Evolutionary conservation across 2,113 vertebrate genomes (phyloP).

Genomic region (Rutilus rutilus): DNA sequence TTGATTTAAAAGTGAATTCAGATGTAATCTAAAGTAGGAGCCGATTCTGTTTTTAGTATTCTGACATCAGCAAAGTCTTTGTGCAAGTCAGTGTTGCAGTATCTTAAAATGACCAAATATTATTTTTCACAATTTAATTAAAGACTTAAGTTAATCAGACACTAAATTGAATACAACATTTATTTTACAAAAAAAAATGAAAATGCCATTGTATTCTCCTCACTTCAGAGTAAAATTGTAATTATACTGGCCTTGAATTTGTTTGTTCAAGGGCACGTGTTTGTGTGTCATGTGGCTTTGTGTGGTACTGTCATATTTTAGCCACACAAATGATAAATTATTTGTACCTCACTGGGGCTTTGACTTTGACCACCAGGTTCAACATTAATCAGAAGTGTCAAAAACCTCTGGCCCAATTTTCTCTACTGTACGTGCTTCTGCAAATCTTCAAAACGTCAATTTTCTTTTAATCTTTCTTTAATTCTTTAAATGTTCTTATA

Average conservation of each 20-base stretch:
- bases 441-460: neutral
- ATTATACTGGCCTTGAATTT: neutral
- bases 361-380: neutral
- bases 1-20: neutral
- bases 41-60: neutral
- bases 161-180: too few relatives aligned
- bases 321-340: neutral
- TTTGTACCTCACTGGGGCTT: neutral
- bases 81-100: neutral
- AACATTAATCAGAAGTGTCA: neutral
- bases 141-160: neutral
- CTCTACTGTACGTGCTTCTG: neutral
- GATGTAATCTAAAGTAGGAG: neutral
- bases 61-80: neutral
- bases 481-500: neutral
- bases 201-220: neutral
- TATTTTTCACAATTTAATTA: neutral
- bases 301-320: conserved; percentile 3
- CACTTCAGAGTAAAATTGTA: neutral
- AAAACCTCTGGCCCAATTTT: neutral
- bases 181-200: neutral
- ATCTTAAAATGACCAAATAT: neutral
- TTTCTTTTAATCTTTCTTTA: neutral
- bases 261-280: neutral
- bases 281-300: conserved; percentile 19